These are phyloP conservation scores for Trichoplusia ni DNA, from an alignment of 1,140 invertebrate genomes.

Conservation along the genomic window DNA sequence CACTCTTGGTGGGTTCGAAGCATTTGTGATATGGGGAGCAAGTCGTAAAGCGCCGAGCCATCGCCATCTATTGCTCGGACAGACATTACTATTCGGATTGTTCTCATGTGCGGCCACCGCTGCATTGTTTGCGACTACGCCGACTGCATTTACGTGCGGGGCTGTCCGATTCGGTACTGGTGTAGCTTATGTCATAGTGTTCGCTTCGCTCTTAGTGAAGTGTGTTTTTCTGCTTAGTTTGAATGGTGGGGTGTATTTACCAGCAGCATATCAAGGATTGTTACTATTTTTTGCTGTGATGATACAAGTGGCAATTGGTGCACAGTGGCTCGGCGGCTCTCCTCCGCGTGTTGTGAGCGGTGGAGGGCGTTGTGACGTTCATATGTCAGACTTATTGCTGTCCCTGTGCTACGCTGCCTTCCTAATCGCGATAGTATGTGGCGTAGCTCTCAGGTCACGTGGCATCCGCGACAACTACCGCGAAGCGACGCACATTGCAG, in stretches of 20 bases:
- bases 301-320: slow-evolving; percentile 94
- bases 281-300: slow-evolving; percentile 94
- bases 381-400: slow-evolving; percentile 87
- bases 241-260: slow-evolving; percentile 95
- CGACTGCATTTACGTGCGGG: slow-evolving; percentile 91
- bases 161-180: slow-evolving; percentile 93
- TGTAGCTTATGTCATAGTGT: slow-evolving; percentile 93
- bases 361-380: slow-evolving; percentile 84
- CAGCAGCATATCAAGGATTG: slow-evolving; percentile 94
- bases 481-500: slow-evolving; percentile 93
- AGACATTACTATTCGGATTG: slow-evolving; percentile 93
- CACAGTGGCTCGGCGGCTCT: slow-evolving; percentile 91
- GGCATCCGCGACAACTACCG: slow-evolving; percentile 96
- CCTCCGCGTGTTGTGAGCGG: slow-evolving; percentile 82
- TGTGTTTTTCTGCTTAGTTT: slow-evolving; percentile 96
- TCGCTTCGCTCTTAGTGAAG: slow-evolving; percentile 95
- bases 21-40: slow-evolving; percentile 94
- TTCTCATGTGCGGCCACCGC: slow-evolving; percentile 91
- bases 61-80: slow-evolving; percentile 94
- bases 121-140: slow-evolving; percentile 89
- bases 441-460: slow-evolving; percentile 91
- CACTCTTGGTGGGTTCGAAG: slow-evolving; percentile 91
- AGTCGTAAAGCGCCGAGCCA: slow-evolving; percentile 91
- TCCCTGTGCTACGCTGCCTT: slow-evolving; percentile 92
- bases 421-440: slow-evolving; percentile 91